Conservation (phyloP, 2,797 vertebrate species). For the Pagetopsis macropterus region DNA sequence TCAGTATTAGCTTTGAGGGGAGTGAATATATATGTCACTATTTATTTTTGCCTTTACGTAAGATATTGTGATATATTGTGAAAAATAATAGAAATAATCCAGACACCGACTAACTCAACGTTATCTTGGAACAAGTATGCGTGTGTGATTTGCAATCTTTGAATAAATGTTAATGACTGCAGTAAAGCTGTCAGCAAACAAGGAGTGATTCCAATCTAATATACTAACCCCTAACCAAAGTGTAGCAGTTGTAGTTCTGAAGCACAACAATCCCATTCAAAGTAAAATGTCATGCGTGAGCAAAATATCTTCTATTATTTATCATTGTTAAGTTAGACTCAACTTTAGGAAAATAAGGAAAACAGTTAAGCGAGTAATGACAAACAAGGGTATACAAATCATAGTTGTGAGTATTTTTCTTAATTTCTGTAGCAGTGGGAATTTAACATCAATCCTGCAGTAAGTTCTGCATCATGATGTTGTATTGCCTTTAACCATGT, state of each 20-base stretch:
- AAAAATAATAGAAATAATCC: not conserved
- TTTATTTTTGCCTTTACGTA: slow-evolving; percentile 29
- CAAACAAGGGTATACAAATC: too few species aligned
- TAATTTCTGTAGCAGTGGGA: too few species aligned
- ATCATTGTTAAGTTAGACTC: too few species aligned
- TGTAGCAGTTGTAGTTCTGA: not conserved
- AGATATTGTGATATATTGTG: slow-evolving; percentile 12
- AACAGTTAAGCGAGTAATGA: too few species aligned
- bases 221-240: not conserved
- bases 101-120: not conserved
- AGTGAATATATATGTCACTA: not conserved
- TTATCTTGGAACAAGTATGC: not conserved
- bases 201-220: slow-evolving; percentile 5
- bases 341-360: not conserved
- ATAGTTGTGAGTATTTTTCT: too few species aligned
- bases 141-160: not conserved
- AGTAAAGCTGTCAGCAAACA: not conserved
- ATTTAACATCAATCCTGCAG: too few species aligned
- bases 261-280: slow-evolving; percentile 2
- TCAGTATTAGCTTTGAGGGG: not conserved
- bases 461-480: not conserved
- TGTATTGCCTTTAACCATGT: not conserved
- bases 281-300: not conserved
- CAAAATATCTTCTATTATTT: not conserved
- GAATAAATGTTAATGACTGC: slow-evolving; percentile 6